Conservation (phyloP, 2,888 invertebrate species). For the Xestia ashworthii region DNA sequence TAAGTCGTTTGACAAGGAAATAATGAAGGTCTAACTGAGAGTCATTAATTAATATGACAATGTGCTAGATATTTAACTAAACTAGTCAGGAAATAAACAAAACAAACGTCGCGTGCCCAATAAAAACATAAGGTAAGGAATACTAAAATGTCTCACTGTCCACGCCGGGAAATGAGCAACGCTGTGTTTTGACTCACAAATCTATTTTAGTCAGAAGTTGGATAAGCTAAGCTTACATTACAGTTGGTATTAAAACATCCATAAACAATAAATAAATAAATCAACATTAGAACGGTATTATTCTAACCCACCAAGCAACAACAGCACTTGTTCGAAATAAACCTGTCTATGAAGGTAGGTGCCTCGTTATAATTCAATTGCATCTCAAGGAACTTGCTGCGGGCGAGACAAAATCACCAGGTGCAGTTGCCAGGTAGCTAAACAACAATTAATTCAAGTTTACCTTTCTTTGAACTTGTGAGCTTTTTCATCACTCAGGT, state of each 20-base stretch:
- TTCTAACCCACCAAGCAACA: conserved; percentile 25
- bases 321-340: conserved; percentile 43
- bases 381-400: conserved; percentile 68
- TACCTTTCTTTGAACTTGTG: conserved; percentile 57
- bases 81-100: conserved; percentile 19
- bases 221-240: neutral
- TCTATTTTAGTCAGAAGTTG: neutral
- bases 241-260: neutral
- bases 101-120: conserved; percentile 13
- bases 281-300: conserved; percentile 20
- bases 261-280: conserved; percentile 1
- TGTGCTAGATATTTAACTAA: neutral
- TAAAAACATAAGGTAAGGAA: conserved; percentile 1
- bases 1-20: neutral
- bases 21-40: conserved; percentile 1
- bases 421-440: conserved; percentile 79
- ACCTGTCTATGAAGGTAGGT: conserved; percentile 23
- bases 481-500: conserved; percentile 43
- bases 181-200: conserved; percentile 2
- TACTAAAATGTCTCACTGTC: conserved; percentile 5
- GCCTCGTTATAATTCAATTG: conserved; percentile 47
- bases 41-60: neutral
- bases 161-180: neutral
- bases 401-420: conserved; percentile 75
- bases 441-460: conserved; percentile 61